Evolutionary conservation across 2,888 invertebrate genomes (phyloP), one percentile per base, ranked within the genome.

Genomic region (Alsophila aescularia): DNA sequence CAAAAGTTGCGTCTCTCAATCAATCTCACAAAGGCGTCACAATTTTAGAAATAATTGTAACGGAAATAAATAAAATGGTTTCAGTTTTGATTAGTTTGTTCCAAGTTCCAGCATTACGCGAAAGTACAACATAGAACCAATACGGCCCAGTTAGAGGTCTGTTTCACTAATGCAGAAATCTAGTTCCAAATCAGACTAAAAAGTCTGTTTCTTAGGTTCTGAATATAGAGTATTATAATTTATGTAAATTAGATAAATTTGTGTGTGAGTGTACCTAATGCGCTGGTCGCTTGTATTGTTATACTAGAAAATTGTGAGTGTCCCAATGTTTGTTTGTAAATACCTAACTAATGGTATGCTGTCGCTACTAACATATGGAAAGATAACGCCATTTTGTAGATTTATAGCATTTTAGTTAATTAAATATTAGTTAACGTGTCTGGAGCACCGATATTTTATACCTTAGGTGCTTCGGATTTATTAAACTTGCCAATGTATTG

Each of bases 241-340:
- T 31, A 29, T 60, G 47, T 58, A 29, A 50, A 51, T 59, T 64
- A 72, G 40, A 14, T 47, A 57, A 65, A 53, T 63, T 70, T 54
- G 57, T 66, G 59, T 66, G 61, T 53, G 47, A 44, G 32, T 60
- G 60, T 52, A 57, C 24, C 24, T 24, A 24, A 70, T 72, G 85
- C 87, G 85, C 85, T 81, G 85, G 85, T 77, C 85, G 86, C 86
- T 74, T 60, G 65, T 67, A 74, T 75, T 59, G 64, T 76, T 74
- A 64, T 16, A 58, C 39, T 60, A 66, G 70, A 73, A 73, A 72
- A 61, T 39, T 60, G 52, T 52, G 52, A 49, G 42, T 66, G 67
- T 45, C 45, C 16, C 44, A n/a, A 44, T 44, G 44, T 32, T 44
- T 36, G 9, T 27, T 34, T 34, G 34, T 44, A 34, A 24, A 24